These are phyloP conservation scores for Peromyscus attwateri DNA, from an alignment of 2,797 vertebrate genomes.

Conservation along the genomic window DNA sequence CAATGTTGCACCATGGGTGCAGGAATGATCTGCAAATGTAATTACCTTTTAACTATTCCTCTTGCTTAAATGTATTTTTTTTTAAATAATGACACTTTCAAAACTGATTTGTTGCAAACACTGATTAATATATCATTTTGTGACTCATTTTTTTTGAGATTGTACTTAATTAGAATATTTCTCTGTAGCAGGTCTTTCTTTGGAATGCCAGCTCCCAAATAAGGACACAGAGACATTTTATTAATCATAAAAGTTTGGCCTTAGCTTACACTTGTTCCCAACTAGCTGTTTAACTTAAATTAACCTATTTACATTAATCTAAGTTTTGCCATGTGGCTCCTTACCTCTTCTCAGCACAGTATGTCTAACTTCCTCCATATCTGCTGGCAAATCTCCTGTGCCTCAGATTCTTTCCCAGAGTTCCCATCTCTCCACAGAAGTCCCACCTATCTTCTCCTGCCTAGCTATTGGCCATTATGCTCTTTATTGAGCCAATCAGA, in stretches of 20 bases:
- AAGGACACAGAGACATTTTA: too few species aligned
- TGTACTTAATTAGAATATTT: background rate
- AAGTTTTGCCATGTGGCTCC: too few species aligned
- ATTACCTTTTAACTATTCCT: slow-evolving; percentile 59
- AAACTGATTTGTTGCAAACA: slow-evolving; percentile 75
- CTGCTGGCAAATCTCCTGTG: background rate
- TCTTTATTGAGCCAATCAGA: background rate
- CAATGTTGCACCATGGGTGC: background rate
- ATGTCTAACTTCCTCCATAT: too few species aligned
- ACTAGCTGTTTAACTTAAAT: too few species aligned
- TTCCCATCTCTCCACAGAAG: background rate
- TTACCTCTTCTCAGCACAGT: too few species aligned
- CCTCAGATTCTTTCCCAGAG: background rate
- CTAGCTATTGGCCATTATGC: background rate
- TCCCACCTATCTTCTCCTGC: background rate
- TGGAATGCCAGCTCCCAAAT: too few species aligned
- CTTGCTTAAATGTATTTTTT: slow-evolving; percentile 75
- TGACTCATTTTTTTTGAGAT: background rate
- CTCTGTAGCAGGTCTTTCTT: too few species aligned
- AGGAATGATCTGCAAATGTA: background rate
- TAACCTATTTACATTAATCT: too few species aligned
- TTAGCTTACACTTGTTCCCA: too few species aligned
- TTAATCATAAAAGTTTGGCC: too few species aligned
- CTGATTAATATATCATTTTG: slow-evolving; percentile 68
- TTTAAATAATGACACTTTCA: background rate